Evolutionary conservation across 2,797 vertebrate genomes (phyloP).

Genomic region (Diplodus sargus): DNA sequence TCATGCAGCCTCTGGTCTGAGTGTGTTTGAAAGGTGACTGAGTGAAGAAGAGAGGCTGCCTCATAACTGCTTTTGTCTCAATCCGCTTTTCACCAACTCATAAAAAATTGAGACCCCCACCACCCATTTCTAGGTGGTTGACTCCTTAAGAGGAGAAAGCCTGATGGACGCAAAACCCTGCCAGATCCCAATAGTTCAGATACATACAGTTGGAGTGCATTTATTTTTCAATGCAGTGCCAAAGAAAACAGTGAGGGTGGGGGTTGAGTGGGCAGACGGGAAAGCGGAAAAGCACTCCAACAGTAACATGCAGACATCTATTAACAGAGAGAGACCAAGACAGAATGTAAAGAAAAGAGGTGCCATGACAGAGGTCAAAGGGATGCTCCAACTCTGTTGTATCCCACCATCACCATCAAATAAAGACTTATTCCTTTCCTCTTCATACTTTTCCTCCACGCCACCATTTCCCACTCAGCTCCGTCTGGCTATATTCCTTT

Average conservation of each 20-base stretch:
- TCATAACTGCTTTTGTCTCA: conserved; percentile 71
- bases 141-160: conserved; percentile 70
- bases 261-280: conserved; percentile 52
- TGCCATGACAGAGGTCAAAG: conserved; percentile 56
- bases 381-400: conserved; percentile 8
- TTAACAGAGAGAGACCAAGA: conserved; percentile 49
- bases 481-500: conserved; percentile 24
- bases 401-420: conserved; percentile 22
- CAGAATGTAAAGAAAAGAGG: conserved; percentile 31
- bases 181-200: conserved; percentile 59
- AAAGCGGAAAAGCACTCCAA: conserved; percentile 70
- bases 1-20: conserved; percentile 47
- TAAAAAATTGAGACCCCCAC: conserved; percentile 73
- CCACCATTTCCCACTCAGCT: neutral
- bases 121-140: conserved; percentile 73
- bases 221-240: conserved; percentile 71
- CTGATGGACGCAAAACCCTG: conserved; percentile 65
- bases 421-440: neutral
- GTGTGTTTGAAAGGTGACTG: conserved; percentile 60
- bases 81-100: conserved; percentile 64
- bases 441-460: neutral
- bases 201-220: conserved; percentile 66
- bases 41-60: conserved; percentile 22
- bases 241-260: conserved; percentile 52
- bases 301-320: conserved; percentile 43